Evolutionary conservation across 2,113 vertebrate species (phyloP).

Genomic region (Alouatta palliata): DNA sequence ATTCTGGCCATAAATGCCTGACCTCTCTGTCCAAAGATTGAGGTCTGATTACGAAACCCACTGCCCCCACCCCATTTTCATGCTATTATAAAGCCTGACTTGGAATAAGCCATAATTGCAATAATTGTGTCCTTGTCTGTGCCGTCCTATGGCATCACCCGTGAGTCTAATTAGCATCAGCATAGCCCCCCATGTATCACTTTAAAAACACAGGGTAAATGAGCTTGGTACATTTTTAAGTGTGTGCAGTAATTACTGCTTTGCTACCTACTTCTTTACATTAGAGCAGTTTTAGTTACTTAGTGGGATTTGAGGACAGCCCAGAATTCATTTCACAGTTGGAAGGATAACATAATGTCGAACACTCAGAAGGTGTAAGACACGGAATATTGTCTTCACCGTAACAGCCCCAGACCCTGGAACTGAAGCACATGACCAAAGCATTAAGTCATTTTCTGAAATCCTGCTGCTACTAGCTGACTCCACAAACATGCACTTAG

Average conservation of each 20-base stretch:
- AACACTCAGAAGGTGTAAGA: slow-evolving; percentile 67
- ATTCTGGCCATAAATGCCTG: background rate
- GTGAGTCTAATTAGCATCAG: slow-evolving; percentile 44
- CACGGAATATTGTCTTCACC: slow-evolving; percentile 63
- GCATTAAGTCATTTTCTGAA: slow-evolving; percentile 63
- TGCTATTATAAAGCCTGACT: background rate
- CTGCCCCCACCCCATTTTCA: background rate
- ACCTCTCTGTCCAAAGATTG: background rate
- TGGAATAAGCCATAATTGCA: background rate
- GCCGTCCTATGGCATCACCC: background rate
- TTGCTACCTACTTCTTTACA: slow-evolving; percentile 65
- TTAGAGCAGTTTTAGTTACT: slow-evolving; percentile 72
- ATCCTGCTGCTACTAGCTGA: slow-evolving; percentile 34
- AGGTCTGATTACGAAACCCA: background rate
- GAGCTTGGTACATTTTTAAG: slow-evolving; percentile 60
- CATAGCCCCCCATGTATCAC: slow-evolving; percentile 40
- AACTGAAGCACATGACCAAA: slow-evolving; percentile 38
- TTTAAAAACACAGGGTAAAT: slow-evolving; percentile 66
- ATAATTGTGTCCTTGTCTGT: background rate
- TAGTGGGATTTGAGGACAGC: slow-evolving; percentile 69
- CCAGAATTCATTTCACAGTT: slow-evolving; percentile 78
- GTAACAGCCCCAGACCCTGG: slow-evolving; percentile 49
- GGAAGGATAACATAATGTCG: slow-evolving; percentile 66
- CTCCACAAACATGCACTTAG: slow-evolving; percentile 62
- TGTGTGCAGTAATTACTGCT: slow-evolving; percentile 67